These are phyloP conservation scores for Oxyura jamaicensis DNA, from an alignment of 2,113 vertebrate genomes.

Conservation along the genomic window DNA sequence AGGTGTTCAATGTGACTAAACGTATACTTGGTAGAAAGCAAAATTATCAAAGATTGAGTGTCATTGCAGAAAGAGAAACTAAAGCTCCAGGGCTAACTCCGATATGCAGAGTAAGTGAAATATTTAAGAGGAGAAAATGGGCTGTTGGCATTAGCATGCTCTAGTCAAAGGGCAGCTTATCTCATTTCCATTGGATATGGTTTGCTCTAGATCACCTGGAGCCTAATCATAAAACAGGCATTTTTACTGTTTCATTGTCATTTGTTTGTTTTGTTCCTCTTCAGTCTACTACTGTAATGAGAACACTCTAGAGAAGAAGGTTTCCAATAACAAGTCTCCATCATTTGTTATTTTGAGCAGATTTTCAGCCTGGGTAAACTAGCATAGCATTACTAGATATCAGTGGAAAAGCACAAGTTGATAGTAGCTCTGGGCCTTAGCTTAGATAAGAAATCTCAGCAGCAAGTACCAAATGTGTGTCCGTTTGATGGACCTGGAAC, in stretches of 20 bases:
- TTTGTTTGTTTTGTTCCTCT: neutral
- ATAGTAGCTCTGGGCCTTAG: neutral
- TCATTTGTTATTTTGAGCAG: neutral
- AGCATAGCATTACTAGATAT: neutral
- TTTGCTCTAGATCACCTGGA: neutral
- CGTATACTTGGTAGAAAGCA: neutral
- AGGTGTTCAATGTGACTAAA: neutral
- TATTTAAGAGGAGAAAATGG: neutral
- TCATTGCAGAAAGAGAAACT: neutral
- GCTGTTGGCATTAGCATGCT: neutral
- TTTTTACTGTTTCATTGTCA: neutral
- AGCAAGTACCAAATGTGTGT: neutral
- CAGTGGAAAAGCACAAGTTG: neutral
- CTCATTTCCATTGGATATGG: neutral
- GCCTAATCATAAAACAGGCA: neutral
- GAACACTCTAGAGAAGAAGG: neutral
- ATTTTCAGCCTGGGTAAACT: neutral
- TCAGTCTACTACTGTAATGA: neutral
- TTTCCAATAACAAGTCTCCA: neutral
- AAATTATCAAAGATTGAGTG: neutral
- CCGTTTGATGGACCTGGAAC: neutral
- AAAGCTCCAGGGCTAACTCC: neutral
- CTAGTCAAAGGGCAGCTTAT: neutral
- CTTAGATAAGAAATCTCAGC: neutral
- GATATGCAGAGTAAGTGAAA: neutral